Evolutionary conservation across 1,140 invertebrate genomes (phyloP), one percentile per base, ranked within the genome.

Genomic region (Zeugodacus cucurbitae): DNA sequence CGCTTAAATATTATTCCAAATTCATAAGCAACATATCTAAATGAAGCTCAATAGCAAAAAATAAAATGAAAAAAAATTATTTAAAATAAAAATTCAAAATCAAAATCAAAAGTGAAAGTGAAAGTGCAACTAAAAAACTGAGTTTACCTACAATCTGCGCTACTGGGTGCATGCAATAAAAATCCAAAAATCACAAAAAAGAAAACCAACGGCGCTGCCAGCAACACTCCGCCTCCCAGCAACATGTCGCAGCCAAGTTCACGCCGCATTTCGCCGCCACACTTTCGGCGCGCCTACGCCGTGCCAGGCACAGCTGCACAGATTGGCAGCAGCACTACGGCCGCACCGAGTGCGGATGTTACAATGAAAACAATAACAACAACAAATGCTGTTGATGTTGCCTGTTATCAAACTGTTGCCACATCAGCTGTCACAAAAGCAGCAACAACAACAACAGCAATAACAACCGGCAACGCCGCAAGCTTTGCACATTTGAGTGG

Each of bases 231-330:
- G 22, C 6, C 26, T 6, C 22, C 22, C 29, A 48, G 70, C 85
- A 86, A 67, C n/a, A 89, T 89, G 88, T 89, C 88, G 48, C 78
- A 89, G 20, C 29, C 86, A 67, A 59, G 82, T 67, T 62, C 88
- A n/a, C 58, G 58, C 34, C 64, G 88, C 57, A 58, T 87, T 17
- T 82, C 88, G 26, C 67, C 89, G 48, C 74, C 89, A n/a, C 87
- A 87, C 41, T 87, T 90, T 87, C 91, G 91, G n/a, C 92, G 88
- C 29, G 37, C 62, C 22, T 82, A 26, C 34, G 3, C 91, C 89
- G 91, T 90, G 37, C 91, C 92, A 10, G 92, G 92, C 22, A 59
- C 90, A 8, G 92, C 92, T 37, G 91, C 92, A 89, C 92, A 91
- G 78, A 82, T 82, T 82, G 74, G 74, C 41, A 48, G 22, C 22